These are phyloP conservation scores for Trinorchestia longiramus DNA, from an alignment of 1,140 invertebrate genomes.

Conservation along the genomic window DNA sequence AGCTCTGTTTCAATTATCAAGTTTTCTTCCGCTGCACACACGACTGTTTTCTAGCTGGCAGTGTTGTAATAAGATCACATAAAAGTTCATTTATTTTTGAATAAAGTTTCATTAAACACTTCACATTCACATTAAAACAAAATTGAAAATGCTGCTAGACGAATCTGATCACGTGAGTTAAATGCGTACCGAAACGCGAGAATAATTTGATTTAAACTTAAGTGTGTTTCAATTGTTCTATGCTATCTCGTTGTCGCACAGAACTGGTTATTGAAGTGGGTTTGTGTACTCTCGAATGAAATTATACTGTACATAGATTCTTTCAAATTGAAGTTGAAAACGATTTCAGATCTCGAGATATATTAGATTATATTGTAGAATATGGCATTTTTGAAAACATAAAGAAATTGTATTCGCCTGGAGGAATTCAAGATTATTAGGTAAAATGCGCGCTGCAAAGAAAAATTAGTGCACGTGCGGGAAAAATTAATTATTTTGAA, in stretches of 20 bases:
- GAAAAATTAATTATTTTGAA: too few relatives aligned
- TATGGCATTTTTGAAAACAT: too few relatives aligned
- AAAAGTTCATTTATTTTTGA: neutral
- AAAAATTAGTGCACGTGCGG: too few relatives aligned
- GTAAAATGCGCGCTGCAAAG: too few relatives aligned
- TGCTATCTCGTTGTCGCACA: neutral
- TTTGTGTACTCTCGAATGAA: neutral
- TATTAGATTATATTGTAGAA: neutral
- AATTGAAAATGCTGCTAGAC: neutral
- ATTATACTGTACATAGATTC: neutral
- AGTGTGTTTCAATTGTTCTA: neutral
- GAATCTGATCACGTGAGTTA: neutral
- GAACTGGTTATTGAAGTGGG: neutral
- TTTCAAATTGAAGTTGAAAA: neutral
- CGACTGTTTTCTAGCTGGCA: neutral
- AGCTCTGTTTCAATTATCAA: neutral
- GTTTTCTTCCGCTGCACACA: neutral
- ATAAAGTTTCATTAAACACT: neutral
- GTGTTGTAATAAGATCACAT: neutral
- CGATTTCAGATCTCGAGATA: neutral
- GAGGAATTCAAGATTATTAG: too few relatives aligned
- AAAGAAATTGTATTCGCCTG: too few relatives aligned
- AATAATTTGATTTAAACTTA: neutral
- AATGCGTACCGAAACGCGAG: neutral
- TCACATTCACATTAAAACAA: neutral